These are phyloP conservation scores for Potamilus streckersoni DNA, from an alignment of 1,140 invertebrate species.

Conservation along the genomic window DNA sequence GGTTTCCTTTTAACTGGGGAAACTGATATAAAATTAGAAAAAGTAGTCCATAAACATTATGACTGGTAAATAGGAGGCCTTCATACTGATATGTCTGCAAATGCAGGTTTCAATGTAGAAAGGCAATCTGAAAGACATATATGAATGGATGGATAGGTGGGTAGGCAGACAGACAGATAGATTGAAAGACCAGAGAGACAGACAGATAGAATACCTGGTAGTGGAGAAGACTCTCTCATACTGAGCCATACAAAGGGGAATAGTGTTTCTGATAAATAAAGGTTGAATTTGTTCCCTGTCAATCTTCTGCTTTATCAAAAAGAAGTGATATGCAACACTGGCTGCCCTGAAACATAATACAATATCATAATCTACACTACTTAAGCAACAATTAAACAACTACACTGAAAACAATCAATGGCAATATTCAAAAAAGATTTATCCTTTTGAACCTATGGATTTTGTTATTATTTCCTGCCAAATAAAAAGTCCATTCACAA, in stretches of 20 bases:
- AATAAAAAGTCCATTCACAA: not conserved
- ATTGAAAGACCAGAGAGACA: too few species aligned
- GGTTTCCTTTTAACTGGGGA: too few species aligned
- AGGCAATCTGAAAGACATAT: too few species aligned
- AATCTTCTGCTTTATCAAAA: conserved; percentile 68
- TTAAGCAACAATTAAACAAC: not conserved
- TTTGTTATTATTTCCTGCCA: not conserved
- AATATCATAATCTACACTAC: not conserved
- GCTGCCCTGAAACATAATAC: conserved; percentile 66
- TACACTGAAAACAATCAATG: not conserved
- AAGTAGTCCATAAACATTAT: too few species aligned
- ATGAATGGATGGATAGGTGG: too few species aligned
- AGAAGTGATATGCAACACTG: conserved; percentile 63
- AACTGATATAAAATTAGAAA: too few species aligned
- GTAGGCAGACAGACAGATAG: too few species aligned
- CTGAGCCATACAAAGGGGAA: conserved; percentile 97
- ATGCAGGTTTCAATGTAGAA: too few species aligned
- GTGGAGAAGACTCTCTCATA: conserved; percentile 98
- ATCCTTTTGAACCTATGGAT: not conserved
- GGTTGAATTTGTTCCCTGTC: conserved; percentile 70
- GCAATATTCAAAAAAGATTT: not conserved
- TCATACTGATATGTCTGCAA: too few species aligned
- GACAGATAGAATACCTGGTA: conserved; percentile 73
- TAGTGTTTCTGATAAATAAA: conserved; percentile 71
- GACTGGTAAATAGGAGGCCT: too few species aligned